Evolutionary conservation across 2,113 vertebrate species (phyloP).

Genomic region (Clarias macrocephalus): DNA sequence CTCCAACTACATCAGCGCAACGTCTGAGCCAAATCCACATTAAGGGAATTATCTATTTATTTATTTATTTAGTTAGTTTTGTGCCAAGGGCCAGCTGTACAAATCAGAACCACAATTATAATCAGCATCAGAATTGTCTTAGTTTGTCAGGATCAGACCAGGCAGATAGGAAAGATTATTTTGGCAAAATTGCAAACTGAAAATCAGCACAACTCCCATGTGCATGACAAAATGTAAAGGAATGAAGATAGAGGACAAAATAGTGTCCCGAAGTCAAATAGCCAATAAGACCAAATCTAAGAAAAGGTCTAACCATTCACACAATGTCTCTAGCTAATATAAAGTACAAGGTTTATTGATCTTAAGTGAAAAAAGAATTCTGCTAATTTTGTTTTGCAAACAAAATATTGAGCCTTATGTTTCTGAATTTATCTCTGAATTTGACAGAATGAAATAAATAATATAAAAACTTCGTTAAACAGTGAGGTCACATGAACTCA

Average conservation of each 20-base stretch:
- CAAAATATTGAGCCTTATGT: neutral
- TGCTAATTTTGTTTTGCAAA: neutral
- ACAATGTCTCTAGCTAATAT: neutral
- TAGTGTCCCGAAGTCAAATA: neutral
- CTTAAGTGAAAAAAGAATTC: too few relatives aligned
- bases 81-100: neutral
- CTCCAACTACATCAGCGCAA: neutral
- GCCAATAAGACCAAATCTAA: neutral
- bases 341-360: neutral
- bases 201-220: neutral
- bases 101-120: constrained; percentile 14
- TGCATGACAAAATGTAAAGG: neutral
- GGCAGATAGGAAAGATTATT: neutral
- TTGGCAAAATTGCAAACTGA: neutral
- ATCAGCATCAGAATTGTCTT: neutral
- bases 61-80: neutral
- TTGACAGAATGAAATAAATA: neutral
- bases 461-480: neutral
- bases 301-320: neutral
- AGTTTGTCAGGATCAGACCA: neutral
- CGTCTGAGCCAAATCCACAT: neutral
- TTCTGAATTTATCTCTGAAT: neutral
- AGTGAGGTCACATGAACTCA: neutral
- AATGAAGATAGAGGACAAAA: neutral
- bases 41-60: neutral